Percentiles rank a stretch among this genome's conserved stretches.
Evolutionary conservation across 2,888 invertebrate genomes (phyloP).

Genomic region (Eucera pruinosa): DNA sequence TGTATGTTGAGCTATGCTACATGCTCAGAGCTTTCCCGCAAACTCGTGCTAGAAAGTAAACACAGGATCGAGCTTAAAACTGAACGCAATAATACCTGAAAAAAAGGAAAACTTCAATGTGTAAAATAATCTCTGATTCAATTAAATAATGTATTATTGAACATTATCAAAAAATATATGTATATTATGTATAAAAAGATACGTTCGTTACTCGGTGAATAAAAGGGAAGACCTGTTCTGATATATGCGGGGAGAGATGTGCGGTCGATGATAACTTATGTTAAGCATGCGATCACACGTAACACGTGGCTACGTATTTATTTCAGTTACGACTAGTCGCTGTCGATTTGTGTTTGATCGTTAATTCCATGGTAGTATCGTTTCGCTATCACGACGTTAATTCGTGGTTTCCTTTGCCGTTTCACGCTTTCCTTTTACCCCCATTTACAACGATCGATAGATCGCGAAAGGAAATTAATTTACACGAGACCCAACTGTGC

Average conservation of each 20-base stretch:
- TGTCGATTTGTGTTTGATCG: constrained; percentile 27
- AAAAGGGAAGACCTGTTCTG: not conserved
- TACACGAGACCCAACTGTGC: no score
- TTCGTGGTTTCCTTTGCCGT: not conserved
- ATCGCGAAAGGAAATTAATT: not conserved
- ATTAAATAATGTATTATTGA: not conserved
- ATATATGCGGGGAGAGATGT: constrained; percentile 2
- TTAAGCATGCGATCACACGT: constrained; percentile 45
- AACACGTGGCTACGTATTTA: constrained; percentile 49
- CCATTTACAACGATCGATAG: not conserved
- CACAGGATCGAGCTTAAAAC: constrained; percentile 58
- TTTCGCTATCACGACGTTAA: constrained; percentile 27
- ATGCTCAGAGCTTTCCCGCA: constrained; percentile 67
- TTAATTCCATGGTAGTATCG: constrained; percentile 2
- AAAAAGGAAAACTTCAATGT: constrained; percentile 74
- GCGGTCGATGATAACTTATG: constrained; percentile 18
- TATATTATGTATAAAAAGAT: not conserved
- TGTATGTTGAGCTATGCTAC: constrained; percentile 11
- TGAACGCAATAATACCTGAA: constrained; percentile 78
- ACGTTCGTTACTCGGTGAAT: constrained; percentile 25
- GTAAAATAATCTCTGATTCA: constrained; percentile 45
- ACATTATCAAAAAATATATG: not conserved
- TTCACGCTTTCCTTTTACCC: constrained; percentile 17
- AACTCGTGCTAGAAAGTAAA: constrained; percentile 70
- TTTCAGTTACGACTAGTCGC: constrained; percentile 34